Evolutionary conservation across 2,888 invertebrate species (phyloP), one percentile per base, ranked within the genome.

Genomic region (Chymomyza procnemis): DNA sequence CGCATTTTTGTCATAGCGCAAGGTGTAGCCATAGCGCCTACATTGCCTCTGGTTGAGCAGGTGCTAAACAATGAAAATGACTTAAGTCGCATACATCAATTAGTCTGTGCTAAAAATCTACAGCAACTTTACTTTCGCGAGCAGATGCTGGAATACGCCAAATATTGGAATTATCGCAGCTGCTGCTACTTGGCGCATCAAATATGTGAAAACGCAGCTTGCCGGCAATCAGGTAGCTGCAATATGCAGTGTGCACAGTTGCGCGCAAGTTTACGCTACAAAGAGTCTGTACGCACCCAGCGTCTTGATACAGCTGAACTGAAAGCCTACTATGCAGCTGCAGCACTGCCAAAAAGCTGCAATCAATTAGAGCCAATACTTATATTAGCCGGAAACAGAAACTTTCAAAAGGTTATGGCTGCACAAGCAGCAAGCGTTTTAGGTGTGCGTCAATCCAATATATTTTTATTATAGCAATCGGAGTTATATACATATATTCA

Each of bases 151-250:
- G 89, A 92, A 9, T 93, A 93, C 76, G 91, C 91, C 34, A 90
- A 91, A 26, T 94, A 92, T 89, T 96, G 96, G 96, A 96, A 96
- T 91, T 96, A 96, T 88, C 91, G 90, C n/a, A 93, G 93, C 74
- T 91, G 92, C 52, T 91, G 95, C 73, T 95, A 93, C 90, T 77
- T 95, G 58, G 91, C 92, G 1, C 89, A 91, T 76, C 89, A 89
- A 54, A 52, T 68, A 1, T 89, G 89, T 65, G 67, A 3, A 1
- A 69, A 63, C 3, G 4, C 3, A 0, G 62, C 34, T 21, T 79
- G 78, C n/a, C 22, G n/a, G 19, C 41, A 57, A 8, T 62, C 56
- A 4, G 63, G 50, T 1, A 54, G 55, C 9, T 84, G 82, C 50
- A 47, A 14, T 0, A 61, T 61, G 30, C 58, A 64, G 0, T 89